phyloP scores from a whole-genome alignment of 2,888 invertebrate genomes.

The Tinea semifulvella region DNA sequence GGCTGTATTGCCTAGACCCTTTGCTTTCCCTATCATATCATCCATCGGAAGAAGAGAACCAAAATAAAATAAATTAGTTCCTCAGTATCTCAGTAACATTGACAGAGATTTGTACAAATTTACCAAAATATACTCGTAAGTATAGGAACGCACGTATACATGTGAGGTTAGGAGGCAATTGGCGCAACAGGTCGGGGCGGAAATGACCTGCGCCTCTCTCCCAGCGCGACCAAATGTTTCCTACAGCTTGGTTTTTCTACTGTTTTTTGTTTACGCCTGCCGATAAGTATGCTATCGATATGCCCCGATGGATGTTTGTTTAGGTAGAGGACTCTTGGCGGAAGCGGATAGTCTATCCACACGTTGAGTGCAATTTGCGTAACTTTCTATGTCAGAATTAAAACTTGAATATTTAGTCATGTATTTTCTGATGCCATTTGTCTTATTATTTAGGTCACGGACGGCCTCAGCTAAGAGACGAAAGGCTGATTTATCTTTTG shows the following conservation, averaged over 20 bases:
- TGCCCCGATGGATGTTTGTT: conserved; percentile 52
- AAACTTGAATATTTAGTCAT: no score
- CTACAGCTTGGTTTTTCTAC: conserved; percentile 55
- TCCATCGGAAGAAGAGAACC: no score
- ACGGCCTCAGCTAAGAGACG: not conserved
- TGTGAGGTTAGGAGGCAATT: conserved; percentile 32
- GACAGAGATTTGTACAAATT: no score
- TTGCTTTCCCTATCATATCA: no score
- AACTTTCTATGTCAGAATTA: not conserved
- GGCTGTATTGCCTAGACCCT: no score
- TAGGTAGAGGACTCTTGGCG: conserved; percentile 50
- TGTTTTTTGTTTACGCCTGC: conserved; percentile 43
- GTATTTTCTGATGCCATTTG: no score
- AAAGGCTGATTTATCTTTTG: not conserved
- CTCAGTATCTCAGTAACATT: no score
- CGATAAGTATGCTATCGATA: conserved; percentile 65
- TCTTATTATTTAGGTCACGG: not conserved
- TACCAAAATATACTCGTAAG: no score
- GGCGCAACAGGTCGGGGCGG: conserved; percentile 67
- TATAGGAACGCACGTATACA: conserved; percentile 7
- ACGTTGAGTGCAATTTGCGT: conserved; percentile 1
- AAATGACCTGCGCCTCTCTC: conserved; percentile 52
- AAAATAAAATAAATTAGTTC: no score
- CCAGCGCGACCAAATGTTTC: conserved; percentile 66
- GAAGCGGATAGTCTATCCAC: conserved; percentile 34